Percentiles rank a stretch among this genome's conserved stretches.
These are phyloP conservation scores for Lucilia sericata DNA, from an alignment of 1,140 invertebrate genomes.

Conservation along the genomic window DNA sequence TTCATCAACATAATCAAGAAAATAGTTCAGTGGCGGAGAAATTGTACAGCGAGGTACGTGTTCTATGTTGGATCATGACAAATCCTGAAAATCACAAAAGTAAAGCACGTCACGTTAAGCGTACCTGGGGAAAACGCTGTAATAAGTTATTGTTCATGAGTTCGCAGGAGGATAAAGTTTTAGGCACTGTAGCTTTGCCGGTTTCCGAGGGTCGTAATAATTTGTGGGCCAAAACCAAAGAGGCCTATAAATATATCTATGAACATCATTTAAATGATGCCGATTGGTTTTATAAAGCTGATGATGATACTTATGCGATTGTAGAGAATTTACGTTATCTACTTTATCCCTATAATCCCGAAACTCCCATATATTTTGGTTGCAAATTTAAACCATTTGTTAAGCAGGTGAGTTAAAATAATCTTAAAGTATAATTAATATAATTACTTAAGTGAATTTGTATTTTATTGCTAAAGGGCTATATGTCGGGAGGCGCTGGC, in stretches of 20 bases:
- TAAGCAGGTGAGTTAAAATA: conserved; percentile 68
- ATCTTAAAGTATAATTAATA: too few species aligned
- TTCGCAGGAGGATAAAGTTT: conserved; percentile 75
- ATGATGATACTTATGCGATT: conserved; percentile 94
- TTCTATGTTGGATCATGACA: conserved; percentile 98
- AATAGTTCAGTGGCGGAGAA: conserved; percentile 78
- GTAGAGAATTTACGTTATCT: conserved; percentile 93
- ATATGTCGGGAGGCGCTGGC: conserved; percentile 94
- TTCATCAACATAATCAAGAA: conserved; percentile 65
- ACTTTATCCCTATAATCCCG: conserved; percentile 79
- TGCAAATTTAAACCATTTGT: conserved; percentile 91
- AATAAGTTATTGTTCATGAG: conserved; percentile 93
- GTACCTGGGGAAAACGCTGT: conserved; percentile 95
- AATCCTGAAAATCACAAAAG: conserved; percentile 88
- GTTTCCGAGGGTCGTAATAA: conserved; percentile 90
- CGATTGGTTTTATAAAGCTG: conserved; percentile 95
- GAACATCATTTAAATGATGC: conserved; percentile 83
- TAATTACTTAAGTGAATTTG: too few species aligned
- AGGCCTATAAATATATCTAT: conserved; percentile 90
- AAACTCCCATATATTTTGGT: conserved; percentile 87
- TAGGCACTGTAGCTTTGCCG: conserved; percentile 78
- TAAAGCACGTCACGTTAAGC: conserved; percentile 92
- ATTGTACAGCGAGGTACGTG: conserved; percentile 79
- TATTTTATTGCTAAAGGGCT: conserved; percentile 73
- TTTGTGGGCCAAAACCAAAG: conserved; percentile 97